Evolutionary conservation across 2,888 invertebrate genomes (phyloP), one percentile per base, ranked within the genome.

Genomic region (Drosophila tanythrix): DNA sequence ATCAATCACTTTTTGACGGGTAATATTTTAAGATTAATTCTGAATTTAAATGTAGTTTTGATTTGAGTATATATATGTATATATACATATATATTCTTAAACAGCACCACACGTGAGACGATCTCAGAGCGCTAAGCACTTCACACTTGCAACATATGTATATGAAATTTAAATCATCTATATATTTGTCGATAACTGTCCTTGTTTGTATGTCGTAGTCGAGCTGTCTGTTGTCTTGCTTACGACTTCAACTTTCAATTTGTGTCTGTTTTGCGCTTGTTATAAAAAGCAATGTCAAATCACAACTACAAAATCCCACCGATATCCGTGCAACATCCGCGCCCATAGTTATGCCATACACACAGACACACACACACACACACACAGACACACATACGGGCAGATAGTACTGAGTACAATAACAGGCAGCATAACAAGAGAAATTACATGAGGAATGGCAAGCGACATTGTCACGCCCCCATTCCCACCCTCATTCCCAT

Each of bases 261-360:
- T 60, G 52, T 53, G 15, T n/a, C 18, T 18, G 10, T 38, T 38
- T 29, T 50, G 33, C 50, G 66, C 63, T 71, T 78, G 74, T 69
- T 70, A 67, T 29, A 50, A 65, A 68, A 80, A 74, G 69, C 81
- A 63, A 71, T 70, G 70, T 56, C 55, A 77, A 69, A 77, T 69
- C 68, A 71, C 67, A 57, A 43, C 36, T 67, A 52, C 27, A 40
- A 56, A 65, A 58, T 27, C 29, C 51, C 40, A 13, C 25, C 46
- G 25, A 48, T 43, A 27, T 18, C 51, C 35, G 18, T 33, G 29
- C 43, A 25, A 46, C 50, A 61, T 35, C 31, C 65, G 48, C 55
- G 74, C 65, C 65, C 48, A 67, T 53, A 63, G 75, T 75, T 71
- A 70, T 58, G 66, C 70, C 56, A 61, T 57, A 53, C n/a, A 46